Conservation (phyloP, 2,888 invertebrate species). For the Allacma fusca region DNA sequence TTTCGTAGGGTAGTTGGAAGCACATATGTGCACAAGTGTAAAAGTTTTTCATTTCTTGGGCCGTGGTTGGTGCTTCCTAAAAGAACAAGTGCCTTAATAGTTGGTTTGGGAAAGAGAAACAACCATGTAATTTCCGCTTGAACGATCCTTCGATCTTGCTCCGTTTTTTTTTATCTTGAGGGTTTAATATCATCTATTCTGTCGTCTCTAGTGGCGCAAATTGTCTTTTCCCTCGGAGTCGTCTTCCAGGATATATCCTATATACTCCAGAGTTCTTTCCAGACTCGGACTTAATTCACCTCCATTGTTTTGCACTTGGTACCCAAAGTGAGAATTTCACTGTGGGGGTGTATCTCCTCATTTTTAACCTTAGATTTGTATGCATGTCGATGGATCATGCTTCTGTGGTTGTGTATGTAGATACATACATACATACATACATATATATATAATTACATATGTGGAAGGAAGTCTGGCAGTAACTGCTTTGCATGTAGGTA, state of each 20-base stretch:
- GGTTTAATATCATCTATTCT: conserved; percentile 41
- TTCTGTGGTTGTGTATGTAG: too few relatives aligned
- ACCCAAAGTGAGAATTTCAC: too few relatives aligned
- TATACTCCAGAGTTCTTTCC: not conserved
- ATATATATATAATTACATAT: too few relatives aligned
- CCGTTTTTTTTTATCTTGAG: conserved; percentile 44
- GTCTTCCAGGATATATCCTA: not conserved
- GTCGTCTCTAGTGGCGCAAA: conserved; percentile 44
- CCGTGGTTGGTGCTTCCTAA: conserved; percentile 47
- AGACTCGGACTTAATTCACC: not conserved
- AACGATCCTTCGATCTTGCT: conserved; percentile 56
- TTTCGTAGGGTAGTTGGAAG: not conserved
- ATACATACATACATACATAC: too few relatives aligned
- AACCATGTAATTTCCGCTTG: conserved; percentile 57
- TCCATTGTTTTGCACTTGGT: too few relatives aligned
- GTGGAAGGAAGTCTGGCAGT: too few relatives aligned
- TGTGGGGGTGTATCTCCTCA: too few relatives aligned
- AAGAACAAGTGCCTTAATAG: conserved; percentile 56
- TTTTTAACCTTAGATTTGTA: too few relatives aligned
- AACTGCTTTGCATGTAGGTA: too few relatives aligned
- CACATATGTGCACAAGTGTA: conserved; percentile 37
- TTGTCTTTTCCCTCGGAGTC: conserved; percentile 33
- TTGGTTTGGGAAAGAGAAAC: conserved; percentile 51
- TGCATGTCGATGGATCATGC: too few relatives aligned
- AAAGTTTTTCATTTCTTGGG: conserved; percentile 44